Conservation (phyloP, 2,113 vertebrate species). For the Vicugna pacos region DNA sequence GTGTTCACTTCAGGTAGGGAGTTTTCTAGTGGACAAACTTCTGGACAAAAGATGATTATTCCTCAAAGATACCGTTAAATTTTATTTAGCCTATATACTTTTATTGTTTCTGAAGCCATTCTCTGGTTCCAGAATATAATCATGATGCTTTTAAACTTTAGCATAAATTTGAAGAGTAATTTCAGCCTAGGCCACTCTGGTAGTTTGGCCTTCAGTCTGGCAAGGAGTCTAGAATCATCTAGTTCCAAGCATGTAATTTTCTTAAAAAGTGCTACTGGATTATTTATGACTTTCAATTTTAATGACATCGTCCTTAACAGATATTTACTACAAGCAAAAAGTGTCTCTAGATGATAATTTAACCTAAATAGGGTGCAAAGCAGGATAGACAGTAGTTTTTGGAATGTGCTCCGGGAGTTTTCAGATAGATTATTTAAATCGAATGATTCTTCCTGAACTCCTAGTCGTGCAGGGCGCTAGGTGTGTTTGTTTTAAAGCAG, state of each 20-base stretch:
- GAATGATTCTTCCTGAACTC: not conserved
- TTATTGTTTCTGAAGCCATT: not conserved
- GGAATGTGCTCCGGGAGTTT: not conserved
- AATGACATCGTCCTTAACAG: slow-evolving; percentile 37
- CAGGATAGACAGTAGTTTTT: not conserved
- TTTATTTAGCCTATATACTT: not conserved
- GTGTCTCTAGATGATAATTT: not conserved
- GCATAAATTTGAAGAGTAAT: not conserved
- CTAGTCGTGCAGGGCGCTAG: not conserved
- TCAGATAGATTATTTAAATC: not conserved
- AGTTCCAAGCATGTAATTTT: not conserved
- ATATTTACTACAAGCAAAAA: not conserved
- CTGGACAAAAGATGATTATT: not conserved
- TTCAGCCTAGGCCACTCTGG: not conserved
- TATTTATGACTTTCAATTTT: not conserved
- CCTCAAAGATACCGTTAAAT: not conserved
- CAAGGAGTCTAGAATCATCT: not conserved
- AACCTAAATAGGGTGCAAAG: not conserved
- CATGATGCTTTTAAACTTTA: not conserved
- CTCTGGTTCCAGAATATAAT: not conserved
- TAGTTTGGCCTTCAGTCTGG: not conserved
- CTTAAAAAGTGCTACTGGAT: not conserved
- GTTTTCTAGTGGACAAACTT: not conserved
- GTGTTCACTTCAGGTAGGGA: not conserved
- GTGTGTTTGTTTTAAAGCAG: not conserved